These are phyloP conservation scores for Radopholus similis DNA, from an alignment of 1,140 invertebrate species.

Conservation along the genomic window DNA sequence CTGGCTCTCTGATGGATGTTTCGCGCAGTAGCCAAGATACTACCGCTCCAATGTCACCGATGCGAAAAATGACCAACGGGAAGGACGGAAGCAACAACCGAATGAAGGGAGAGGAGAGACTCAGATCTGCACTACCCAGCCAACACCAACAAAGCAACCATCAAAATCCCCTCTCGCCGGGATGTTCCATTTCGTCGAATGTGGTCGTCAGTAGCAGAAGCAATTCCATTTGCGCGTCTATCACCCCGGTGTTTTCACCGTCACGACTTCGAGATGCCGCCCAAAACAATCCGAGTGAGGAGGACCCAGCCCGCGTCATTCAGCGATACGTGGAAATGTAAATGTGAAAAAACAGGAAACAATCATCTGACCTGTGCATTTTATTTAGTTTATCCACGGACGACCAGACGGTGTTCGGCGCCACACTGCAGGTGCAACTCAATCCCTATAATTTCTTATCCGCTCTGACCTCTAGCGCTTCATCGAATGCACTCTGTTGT, in stretches of 20 bases:
- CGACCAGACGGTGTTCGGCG: constrained; percentile 74
- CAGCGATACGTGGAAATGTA: constrained; percentile 37
- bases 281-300: constrained; percentile 11
- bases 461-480: too few relatives aligned
- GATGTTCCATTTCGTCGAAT: too few relatives aligned
- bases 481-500: constrained; percentile 84
- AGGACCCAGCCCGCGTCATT: constrained; percentile 25
- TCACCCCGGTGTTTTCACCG: constrained; percentile 41
- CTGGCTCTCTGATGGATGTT: constrained; percentile 15
- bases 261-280: constrained; percentile 26
- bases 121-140: too few relatives aligned
- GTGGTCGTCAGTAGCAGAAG: too few relatives aligned
- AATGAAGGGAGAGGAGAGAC: too few relatives aligned
- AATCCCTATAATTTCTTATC: too few relatives aligned
- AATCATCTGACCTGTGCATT: not conserved
- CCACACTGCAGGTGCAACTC: constrained; percentile 40
- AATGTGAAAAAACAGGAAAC: not conserved
- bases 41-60: too few relatives aligned
- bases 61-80: not conserved
- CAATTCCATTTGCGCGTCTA: constrained; percentile 24
- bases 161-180: not conserved
- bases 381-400: constrained; percentile 67
- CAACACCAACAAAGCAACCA: not conserved
- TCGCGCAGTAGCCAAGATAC: too few relatives aligned
- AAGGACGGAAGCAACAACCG: constrained; percentile 9